Evolutionary conservation across 2,113 vertebrate genomes (phyloP).

Genomic region (Spermophilus dauricus): DNA sequence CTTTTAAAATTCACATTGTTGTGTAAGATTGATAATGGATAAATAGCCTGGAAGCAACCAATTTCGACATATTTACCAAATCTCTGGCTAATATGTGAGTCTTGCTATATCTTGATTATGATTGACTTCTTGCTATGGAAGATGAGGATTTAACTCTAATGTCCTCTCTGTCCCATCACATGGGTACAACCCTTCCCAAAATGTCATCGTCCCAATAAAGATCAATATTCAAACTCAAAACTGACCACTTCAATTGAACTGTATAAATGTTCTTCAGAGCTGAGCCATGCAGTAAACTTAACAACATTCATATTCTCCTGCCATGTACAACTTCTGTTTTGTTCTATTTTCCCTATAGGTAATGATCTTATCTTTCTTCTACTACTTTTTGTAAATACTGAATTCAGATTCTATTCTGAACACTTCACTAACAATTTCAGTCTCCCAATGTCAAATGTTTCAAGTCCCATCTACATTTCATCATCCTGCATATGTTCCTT

Average conservation of each 20-base stretch:
- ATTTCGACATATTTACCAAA: background rate
- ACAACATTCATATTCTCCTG: background rate
- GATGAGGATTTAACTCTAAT: background rate
- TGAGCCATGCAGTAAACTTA: background rate
- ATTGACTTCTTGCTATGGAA: background rate
- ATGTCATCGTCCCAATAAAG: background rate
- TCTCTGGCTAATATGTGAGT: background rate
- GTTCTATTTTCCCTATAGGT: background rate
- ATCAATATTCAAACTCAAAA: background rate
- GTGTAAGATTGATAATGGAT: background rate
- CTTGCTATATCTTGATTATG: background rate
- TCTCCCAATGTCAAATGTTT: background rate
- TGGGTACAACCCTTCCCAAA: background rate
- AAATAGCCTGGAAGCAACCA: background rate
- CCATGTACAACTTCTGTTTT: background rate
- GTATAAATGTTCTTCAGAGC: background rate
- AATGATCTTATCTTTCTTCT: background rate
- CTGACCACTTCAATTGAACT: background rate
- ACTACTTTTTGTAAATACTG: background rate
- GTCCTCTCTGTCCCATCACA: background rate
- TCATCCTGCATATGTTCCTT: too few species aligned
- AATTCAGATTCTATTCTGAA: background rate
- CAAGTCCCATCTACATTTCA: accelerated
- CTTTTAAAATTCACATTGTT: conserved; percentile 34
- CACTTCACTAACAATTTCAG: background rate